A percentile compares a stretch with the other conserved stretches of the same genome.
Conservation (phyloP, 1,140 invertebrate species). For the Diorhabda carinulata region DNA sequence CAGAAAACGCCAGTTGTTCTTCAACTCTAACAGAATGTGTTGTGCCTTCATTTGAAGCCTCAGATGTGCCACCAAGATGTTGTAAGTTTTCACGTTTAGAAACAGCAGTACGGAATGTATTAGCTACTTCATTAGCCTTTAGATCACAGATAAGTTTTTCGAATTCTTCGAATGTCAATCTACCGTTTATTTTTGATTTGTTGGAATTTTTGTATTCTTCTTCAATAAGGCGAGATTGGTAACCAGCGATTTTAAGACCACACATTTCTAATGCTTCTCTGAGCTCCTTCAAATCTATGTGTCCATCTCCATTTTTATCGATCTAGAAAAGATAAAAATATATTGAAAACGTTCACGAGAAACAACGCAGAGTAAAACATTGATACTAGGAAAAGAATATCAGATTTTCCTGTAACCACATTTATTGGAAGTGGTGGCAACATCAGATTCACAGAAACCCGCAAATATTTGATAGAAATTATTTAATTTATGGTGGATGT, state of each 20-base stretch:
- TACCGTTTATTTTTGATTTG: constrained; percentile 65
- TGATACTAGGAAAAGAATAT: background rate
- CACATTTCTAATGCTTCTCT: constrained; percentile 84
- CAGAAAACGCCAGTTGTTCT: constrained; percentile 96
- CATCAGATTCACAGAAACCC: background rate
- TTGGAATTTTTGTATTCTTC: constrained; percentile 78
- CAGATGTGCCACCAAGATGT: constrained; percentile 89
- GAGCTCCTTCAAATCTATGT: constrained; percentile 83
- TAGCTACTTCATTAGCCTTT: constrained; percentile 84
- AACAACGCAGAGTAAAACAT: background rate
- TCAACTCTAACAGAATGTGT: constrained; percentile 92
- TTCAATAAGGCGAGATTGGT: constrained; percentile 84
- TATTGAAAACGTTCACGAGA: background rate
- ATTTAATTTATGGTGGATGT: background rate
- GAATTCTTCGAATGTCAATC: constrained; percentile 81
- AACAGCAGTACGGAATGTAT: constrained; percentile 87
- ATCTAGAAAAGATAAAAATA: constrained; percentile 61
- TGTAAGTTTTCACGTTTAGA: constrained; percentile 91
- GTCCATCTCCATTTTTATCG: constrained; percentile 86
- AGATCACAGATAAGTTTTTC: constrained; percentile 85
- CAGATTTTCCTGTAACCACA: background rate
- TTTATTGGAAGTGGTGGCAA: background rate
- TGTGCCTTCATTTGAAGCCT: constrained; percentile 90
- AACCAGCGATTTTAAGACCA: constrained; percentile 91
- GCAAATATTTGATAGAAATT: background rate